A percentile compares a stretch with the other conserved stretches of the same genome.
phyloP scores from a whole-genome alignment of 2,113 vertebrate species.

The Tragelaphus scriptus region DNA sequence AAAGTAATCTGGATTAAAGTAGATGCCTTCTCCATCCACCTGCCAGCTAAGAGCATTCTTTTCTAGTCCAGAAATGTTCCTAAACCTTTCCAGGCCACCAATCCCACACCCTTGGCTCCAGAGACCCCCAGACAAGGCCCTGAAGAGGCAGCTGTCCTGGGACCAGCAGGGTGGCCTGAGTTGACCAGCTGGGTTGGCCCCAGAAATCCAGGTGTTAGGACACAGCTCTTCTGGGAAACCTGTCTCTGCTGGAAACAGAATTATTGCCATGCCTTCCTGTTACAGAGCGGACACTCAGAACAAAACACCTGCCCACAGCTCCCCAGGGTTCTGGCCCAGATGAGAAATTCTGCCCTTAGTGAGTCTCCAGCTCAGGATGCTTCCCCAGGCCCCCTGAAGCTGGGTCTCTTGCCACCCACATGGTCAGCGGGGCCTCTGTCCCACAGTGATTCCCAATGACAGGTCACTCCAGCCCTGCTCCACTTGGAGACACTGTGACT shows the following conservation, averaged over 20 bases:
- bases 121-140: conserved; percentile 22
- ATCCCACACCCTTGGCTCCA: neutral
- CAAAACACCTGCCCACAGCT: neutral
- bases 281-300: neutral
- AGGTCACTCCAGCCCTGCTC: neutral
- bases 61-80: conserved; percentile 4
- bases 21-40: conserved; percentile 58
- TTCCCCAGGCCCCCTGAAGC: neutral
- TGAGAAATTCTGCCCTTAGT: neutral
- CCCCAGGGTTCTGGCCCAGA: neutral
- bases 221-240: conserved; percentile 17
- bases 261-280: neutral
- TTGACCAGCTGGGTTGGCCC: conserved; percentile 24
- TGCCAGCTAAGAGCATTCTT: conserved; percentile 54
- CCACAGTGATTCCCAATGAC: neutral
- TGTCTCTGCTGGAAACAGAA: neutral
- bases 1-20: conserved; percentile 61
- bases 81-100: conserved; percentile 47
- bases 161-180: neutral
- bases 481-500: neutral
- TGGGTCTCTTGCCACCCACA: neutral
- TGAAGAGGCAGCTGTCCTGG: neutral
- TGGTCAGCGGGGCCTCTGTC: neutral
- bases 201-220: conserved; percentile 35
- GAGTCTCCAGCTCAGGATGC: neutral